Evolutionary conservation across 2,888 invertebrate genomes (phyloP), one percentile per base, ranked within the genome.

Genomic region (Melanophora roralis): DNA sequence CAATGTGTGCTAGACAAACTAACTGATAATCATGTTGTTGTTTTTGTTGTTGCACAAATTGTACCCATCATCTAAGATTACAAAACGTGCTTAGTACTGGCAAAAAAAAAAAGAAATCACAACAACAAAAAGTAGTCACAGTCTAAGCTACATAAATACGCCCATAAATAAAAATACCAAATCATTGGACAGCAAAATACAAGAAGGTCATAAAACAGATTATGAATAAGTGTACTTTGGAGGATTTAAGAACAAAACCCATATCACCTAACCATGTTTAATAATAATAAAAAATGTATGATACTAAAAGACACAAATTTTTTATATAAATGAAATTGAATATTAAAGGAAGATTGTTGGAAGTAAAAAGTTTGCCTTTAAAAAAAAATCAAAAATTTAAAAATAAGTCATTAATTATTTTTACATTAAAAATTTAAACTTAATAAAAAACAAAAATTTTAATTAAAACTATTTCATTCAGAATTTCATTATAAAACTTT

Each of bases 201-300:
- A 27, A 27, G 27, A 6, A 27, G 27, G 6, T 6, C 27, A 27
- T 27, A 27, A 27, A 27, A 27, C 45, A 62, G 60, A 62, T 45
- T 62, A 62, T 45, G 32, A 47, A 45, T n/a, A 62, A 62, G 27
- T 43, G 60, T 23, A 45, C 60, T 21, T 16, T 6, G 9, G 45
- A 16, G 45, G 16, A 45, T 45, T 14, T 7, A 45, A 19, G 14
- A 45, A 14, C 5, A 16, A 14, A 27, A 27, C 3, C 27, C 3
- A 27, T 6, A 27, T 5, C 27, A 27, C 27, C 27, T 27, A 27
- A 27, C 27, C 27, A 5, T 27, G n/a, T n/a, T n/a, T n/a, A n/a
- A n/a, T n/a, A n/a, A n/a, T n/a, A n/a, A 27, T 5, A 27, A 27
- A 27, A 6, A 27, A 27, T 3, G 27, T 6, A 27, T 27, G 6